Evolutionary conservation across 37 sponge, comb jelly and placozoan species (phyloP).

Genomic region (Haliclona indistincta): DNA sequence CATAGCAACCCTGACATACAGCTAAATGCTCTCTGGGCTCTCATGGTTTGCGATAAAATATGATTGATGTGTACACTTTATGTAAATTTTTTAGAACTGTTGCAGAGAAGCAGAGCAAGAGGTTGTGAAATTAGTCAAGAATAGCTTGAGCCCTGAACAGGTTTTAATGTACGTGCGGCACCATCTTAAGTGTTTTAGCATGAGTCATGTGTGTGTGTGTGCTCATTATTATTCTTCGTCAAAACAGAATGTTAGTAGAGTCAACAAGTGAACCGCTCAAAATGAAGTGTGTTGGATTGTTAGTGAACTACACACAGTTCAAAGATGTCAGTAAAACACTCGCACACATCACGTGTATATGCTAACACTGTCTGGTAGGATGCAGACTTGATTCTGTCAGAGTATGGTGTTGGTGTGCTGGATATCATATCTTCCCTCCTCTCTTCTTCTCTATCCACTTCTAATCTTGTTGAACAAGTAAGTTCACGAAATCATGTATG

Average conservation of each 20-base stretch:
- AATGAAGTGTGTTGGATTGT: neutral
- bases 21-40: slow-evolving; percentile 50
- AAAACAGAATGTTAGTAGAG: no score
- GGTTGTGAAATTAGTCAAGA: no score
- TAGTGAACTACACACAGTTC: slow-evolving; percentile 1
- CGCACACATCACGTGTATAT: no score
- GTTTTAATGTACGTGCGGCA: neutral
- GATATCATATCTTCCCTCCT: neutral
- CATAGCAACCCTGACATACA: slow-evolving; percentile 31
- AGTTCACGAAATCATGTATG: neutral
- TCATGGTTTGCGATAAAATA: slow-evolving; percentile 54
- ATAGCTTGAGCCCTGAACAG: neutral
- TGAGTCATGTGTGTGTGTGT: neutral
- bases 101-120: no score
- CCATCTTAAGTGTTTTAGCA: neutral
- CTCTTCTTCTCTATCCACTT: slow-evolving; percentile 6
- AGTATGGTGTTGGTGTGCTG: neutral
- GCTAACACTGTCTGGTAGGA: no score
- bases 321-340: slow-evolving; percentile 2
- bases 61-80: no score
- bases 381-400: no score
- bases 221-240: no score
- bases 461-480: neutral
- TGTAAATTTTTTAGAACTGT: no score
- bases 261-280: no score